These are phyloP conservation scores for Myathropa florea DNA, from an alignment of 2,888 invertebrate genomes.

Conservation along the genomic window DNA sequence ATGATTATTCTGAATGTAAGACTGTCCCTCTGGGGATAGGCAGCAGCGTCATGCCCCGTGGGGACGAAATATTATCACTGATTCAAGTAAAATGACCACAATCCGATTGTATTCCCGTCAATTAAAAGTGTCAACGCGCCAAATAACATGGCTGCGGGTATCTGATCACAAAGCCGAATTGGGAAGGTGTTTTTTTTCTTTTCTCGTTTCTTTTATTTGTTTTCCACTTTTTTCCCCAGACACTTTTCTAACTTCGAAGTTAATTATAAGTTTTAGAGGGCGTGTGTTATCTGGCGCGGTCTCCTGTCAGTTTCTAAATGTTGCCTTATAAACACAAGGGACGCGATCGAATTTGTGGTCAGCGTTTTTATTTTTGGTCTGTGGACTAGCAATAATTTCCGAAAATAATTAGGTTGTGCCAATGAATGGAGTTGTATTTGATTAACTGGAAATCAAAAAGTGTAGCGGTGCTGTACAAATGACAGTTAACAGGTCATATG, in stretches of 20 bases:
- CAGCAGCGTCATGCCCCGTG: not conserved
- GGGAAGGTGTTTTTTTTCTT: constrained; percentile 17
- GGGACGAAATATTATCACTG: constrained; percentile 46
- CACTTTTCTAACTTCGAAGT: constrained; percentile 10
- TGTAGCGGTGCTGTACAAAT: not conserved
- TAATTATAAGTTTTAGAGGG: constrained; percentile 50
- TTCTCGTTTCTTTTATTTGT: not conserved
- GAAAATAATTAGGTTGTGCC: not conserved
- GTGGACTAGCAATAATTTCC: not conserved
- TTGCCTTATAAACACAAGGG: not conserved
- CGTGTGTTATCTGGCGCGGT: constrained; percentile 17
- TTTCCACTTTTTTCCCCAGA: not conserved
- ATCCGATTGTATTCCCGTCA: constrained; percentile 54
- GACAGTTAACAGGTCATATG: too few species aligned
- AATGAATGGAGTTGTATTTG: not conserved
- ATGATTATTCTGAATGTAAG: not conserved
- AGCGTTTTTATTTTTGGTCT: not conserved
- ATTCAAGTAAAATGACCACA: constrained; percentile 43
- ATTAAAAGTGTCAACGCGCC: constrained; percentile 56
- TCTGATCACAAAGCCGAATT: constrained; percentile 37
- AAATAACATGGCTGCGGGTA: constrained; percentile 34
- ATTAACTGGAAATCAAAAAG: not conserved
- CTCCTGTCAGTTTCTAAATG: not conserved
- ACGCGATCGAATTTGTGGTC: not conserved
- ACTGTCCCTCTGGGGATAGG: constrained; percentile 4